These are phyloP conservation scores for Vulpes ferrilata DNA, from an alignment of 2,113 vertebrate genomes.

Conservation along the genomic window DNA sequence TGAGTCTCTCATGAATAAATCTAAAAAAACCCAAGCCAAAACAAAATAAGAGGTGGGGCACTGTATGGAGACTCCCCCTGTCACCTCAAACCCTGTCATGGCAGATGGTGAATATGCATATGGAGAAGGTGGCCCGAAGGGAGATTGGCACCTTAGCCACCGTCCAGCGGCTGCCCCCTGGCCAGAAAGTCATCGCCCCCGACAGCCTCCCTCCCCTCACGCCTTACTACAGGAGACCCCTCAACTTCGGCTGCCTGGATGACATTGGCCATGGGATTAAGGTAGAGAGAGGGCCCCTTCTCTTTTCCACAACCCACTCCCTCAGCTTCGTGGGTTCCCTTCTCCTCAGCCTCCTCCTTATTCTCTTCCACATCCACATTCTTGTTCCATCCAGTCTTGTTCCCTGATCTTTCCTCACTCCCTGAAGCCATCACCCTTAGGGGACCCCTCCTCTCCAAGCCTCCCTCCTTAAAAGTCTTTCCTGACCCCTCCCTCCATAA, in stretches of 20 bases:
- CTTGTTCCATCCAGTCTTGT: no score
- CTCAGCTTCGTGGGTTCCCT: neutral
- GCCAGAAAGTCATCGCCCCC: constrained; percentile 86
- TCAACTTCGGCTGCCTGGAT: constrained; percentile 92
- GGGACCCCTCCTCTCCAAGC: neutral
- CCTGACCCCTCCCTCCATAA: neutral
- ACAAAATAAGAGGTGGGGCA: no score
- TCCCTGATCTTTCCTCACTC: neutral
- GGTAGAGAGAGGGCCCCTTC: constrained; percentile 81
- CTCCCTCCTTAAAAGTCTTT: no score
- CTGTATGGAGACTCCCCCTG: no score
- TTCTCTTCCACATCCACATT: neutral
- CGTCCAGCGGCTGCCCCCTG: constrained; percentile 75
- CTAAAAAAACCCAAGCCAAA: no score
- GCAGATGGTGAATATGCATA: constrained; percentile 92
- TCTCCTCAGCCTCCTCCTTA: neutral
- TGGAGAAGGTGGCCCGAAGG: constrained; percentile 92
- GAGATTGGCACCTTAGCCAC: constrained; percentile 90
- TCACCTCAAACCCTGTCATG: neutral
- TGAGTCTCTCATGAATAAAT: no score
- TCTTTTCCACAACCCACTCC: neutral
- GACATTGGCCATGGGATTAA: constrained; percentile 91
- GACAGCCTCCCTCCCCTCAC: constrained; percentile 80
- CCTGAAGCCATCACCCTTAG: neutral
- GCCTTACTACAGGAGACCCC: constrained; percentile 90